These are phyloP conservation scores for Lycocorax pyrrhopterus DNA, from an alignment of 2,113 vertebrate species.

Conservation along the genomic window DNA sequence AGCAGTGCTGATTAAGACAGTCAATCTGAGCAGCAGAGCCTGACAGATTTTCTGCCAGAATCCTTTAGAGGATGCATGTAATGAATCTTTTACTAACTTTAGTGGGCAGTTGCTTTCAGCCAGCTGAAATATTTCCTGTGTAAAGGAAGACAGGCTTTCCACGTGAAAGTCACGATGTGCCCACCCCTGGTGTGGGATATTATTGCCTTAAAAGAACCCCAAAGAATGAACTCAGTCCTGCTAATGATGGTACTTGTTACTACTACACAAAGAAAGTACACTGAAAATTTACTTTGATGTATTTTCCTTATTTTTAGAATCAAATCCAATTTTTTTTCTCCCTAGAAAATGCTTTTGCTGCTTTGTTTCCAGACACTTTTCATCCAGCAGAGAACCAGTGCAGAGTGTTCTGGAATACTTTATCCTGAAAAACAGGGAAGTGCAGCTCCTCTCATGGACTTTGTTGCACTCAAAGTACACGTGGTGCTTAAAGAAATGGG, in stretches of 20 bases:
- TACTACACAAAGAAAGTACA: neutral
- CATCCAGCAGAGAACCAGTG: neutral
- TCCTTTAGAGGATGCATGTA: neutral
- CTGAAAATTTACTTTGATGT: neutral
- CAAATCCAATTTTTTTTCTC: rapidly evolving
- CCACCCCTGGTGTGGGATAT: neutral
- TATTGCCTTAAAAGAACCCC: neutral
- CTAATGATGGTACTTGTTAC: neutral
- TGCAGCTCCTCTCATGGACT: neutral
- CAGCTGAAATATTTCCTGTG: neutral
- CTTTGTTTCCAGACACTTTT: neutral
- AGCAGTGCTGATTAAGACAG: neutral
- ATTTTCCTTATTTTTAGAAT: neutral
- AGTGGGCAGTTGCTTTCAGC: neutral
- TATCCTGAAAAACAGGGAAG: neutral
- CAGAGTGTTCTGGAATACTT: neutral
- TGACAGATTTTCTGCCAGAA: neutral
- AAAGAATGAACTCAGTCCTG: neutral
- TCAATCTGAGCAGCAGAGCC: neutral
- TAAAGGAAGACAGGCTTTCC: neutral
- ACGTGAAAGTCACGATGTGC: neutral
- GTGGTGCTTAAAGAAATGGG: neutral
- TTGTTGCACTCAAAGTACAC: rapidly evolving
- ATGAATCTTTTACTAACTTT: neutral
- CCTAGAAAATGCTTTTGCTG: neutral